Percentiles rank a stretch among this genome's conserved stretches.
These are phyloP conservation scores for Pycnomerus fuliginosus DNA, from an alignment of 2,888 invertebrate species.

Conservation along the genomic window DNA sequence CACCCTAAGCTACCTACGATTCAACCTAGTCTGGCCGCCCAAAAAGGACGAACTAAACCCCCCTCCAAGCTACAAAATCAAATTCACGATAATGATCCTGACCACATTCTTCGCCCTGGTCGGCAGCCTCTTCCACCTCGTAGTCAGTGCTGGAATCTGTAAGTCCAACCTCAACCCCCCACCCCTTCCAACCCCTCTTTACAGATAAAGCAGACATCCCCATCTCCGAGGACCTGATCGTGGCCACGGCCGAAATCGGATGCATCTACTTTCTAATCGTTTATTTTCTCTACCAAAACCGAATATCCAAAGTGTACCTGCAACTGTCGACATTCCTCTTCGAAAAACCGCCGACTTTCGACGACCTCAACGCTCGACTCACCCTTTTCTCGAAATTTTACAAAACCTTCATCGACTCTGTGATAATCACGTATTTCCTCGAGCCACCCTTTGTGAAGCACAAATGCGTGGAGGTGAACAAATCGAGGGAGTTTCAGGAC, in stretches of 20 bases:
- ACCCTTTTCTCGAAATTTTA: not conserved
- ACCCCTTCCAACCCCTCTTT: not conserved
- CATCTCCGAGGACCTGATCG: slow-evolving; percentile 7
- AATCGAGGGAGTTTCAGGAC: slow-evolving; percentile 3
- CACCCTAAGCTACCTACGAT: slow-evolving; percentile 1
- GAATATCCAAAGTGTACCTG: not conserved
- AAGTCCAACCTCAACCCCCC: not conserved
- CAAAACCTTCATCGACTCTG: slow-evolving; percentile 1
- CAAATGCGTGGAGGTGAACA: slow-evolving; percentile 2
- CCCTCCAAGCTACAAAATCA: not conserved
- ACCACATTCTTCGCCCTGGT: not conserved
- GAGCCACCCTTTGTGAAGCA: slow-evolving; percentile 3
- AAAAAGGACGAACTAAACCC: slow-evolving; percentile 9
- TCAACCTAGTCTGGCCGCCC: slow-evolving; percentile 6
- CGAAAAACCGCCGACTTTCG: slow-evolving; percentile 7
- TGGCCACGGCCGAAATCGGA: slow-evolving; percentile 4
- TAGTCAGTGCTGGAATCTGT: not conserved
- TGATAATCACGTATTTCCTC: slow-evolving; percentile 1
- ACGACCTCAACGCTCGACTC: not conserved
- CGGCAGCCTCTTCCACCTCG: slow-evolving; percentile 6
- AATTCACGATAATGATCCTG: not conserved
- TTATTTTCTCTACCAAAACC: slow-evolving; percentile 5
- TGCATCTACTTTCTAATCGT: slow-evolving; percentile 2
- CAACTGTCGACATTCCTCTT: slow-evolving; percentile 2
- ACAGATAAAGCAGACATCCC: slow-evolving; percentile 4